phyloP scores from a whole-genome alignment of 2,888 invertebrate genomes.

The Parnassius apollo region DNA sequence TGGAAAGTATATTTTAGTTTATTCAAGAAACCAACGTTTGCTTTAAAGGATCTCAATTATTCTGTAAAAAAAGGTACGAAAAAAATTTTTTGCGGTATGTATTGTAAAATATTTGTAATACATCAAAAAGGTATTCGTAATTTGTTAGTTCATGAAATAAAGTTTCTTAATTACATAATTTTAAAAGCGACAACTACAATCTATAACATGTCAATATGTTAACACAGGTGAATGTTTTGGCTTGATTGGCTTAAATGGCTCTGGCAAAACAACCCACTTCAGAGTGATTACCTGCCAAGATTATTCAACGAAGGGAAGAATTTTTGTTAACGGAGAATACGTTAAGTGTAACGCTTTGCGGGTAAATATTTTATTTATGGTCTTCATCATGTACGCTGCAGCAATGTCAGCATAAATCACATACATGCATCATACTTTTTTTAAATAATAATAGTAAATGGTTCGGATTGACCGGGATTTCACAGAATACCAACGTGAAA shows the following conservation, averaged over 20 bases:
- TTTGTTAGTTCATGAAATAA: too few relatives aligned
- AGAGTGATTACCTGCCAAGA: slow-evolving; percentile 89
- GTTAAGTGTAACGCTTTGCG: background rate
- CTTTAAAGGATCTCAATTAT: slow-evolving; percentile 27
- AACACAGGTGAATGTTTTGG: slow-evolving; percentile 88
- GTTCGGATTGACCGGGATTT: too few relatives aligned
- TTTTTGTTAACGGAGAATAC: slow-evolving; percentile 58
- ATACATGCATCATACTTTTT: background rate
- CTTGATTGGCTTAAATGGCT: slow-evolving; percentile 91
- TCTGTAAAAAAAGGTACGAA: slow-evolving; percentile 28
- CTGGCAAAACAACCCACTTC: slow-evolving; percentile 92
- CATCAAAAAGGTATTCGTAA: too few relatives aligned
- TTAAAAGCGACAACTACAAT: background rate
- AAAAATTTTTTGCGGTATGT: background rate
- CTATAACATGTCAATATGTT: background rate
- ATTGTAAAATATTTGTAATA: too few relatives aligned
- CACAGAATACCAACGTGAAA: too few relatives aligned
- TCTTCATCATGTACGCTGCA: too few relatives aligned
- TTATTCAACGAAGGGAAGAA: slow-evolving; percentile 60
- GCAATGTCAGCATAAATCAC: background rate
- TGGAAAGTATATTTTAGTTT: slow-evolving; percentile 27
- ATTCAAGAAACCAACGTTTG: slow-evolving; percentile 21
- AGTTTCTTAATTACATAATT: too few relatives aligned
- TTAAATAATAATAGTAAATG: too few relatives aligned
- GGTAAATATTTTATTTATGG: background rate